phyloP scores from a whole-genome alignment of 2,113 vertebrate genomes.

The Brachionichthys hirsutus region DNA sequence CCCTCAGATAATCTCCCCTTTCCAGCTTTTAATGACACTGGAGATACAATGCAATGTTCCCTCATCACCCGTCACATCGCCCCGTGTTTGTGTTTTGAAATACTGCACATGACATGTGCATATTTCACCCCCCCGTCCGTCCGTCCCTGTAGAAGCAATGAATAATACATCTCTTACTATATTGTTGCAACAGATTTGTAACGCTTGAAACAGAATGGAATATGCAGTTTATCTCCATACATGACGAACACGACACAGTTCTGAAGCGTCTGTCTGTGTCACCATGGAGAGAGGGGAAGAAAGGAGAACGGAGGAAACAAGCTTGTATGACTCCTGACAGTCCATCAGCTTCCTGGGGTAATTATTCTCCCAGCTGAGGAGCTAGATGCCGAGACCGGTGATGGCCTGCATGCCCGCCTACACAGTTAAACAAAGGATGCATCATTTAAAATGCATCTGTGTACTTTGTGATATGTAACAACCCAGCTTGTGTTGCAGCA shows the following conservation, averaged over 20 bases:
- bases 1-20: slow-evolving; percentile 42
- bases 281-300: slow-evolving; percentile 40
- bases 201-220: slow-evolving; percentile 76
- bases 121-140: slow-evolving; percentile 61
- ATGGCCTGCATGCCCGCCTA: slow-evolving; percentile 33
- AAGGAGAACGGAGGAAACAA: slow-evolving; percentile 66
- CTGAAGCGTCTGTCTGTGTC: slow-evolving; percentile 61
- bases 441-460: slow-evolving; percentile 19
- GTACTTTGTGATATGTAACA: slow-evolving; percentile 38
- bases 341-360: slow-evolving; percentile 58
- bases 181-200: slow-evolving; percentile 77
- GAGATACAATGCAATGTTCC: slow-evolving; percentile 36
- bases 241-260: slow-evolving; percentile 59
- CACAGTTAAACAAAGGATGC: slow-evolving; percentile 40
- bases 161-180: slow-evolving; percentile 75
- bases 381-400: slow-evolving; percentile 35
- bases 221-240: slow-evolving; percentile 72
- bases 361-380: slow-evolving; percentile 56
- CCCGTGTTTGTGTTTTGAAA: slow-evolving; percentile 48
- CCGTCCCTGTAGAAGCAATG: slow-evolving; percentile 49
- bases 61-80: slow-evolving; percentile 46
- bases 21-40: slow-evolving; percentile 50
- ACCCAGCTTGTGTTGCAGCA: slow-evolving; percentile 2
- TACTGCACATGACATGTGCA: slow-evolving; percentile 44
- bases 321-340: slow-evolving; percentile 58